phyloP scores from a whole-genome alignment of 2,888 invertebrate genomes.

The Nomada fucata region DNA sequence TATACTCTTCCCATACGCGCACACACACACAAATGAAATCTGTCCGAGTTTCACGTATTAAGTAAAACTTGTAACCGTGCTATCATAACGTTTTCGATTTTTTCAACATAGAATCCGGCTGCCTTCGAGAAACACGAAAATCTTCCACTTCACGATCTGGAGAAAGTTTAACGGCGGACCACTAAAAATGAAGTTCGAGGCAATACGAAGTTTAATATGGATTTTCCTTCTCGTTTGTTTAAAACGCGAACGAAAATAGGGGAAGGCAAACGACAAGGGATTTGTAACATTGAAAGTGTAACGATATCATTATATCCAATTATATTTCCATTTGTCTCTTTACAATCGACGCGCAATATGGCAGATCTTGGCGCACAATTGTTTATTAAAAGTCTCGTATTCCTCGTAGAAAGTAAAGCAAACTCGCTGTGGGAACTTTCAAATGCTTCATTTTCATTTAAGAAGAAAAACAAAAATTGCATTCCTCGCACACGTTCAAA shows the following conservation, averaged over 20 bases:
- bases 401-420: neutral
- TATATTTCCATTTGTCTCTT: neutral
- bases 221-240: neutral
- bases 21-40: slow-evolving; percentile 38
- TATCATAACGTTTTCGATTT: neutral
- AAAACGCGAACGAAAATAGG: neutral
- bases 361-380: neutral
- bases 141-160: neutral
- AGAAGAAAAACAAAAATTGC: neutral
- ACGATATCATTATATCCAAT: neutral
- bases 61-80: neutral
- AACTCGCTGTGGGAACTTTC: neutral
- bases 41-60: neutral
- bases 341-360: neutral
- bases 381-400: neutral
- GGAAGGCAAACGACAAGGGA: slow-evolving; percentile 1
- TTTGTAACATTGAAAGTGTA: neutral
- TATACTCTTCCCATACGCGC: slow-evolving; percentile 23
- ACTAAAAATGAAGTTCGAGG: neutral
- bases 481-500: slow-evolving; percentile 13
- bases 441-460: neutral
- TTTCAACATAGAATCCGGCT: neutral
- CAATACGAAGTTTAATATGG: neutral
- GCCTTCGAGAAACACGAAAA: neutral
- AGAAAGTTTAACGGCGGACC: neutral